phyloP scores from a whole-genome alignment of 2,797 vertebrate genomes.

The Pseudochirops corinnae region DNA sequence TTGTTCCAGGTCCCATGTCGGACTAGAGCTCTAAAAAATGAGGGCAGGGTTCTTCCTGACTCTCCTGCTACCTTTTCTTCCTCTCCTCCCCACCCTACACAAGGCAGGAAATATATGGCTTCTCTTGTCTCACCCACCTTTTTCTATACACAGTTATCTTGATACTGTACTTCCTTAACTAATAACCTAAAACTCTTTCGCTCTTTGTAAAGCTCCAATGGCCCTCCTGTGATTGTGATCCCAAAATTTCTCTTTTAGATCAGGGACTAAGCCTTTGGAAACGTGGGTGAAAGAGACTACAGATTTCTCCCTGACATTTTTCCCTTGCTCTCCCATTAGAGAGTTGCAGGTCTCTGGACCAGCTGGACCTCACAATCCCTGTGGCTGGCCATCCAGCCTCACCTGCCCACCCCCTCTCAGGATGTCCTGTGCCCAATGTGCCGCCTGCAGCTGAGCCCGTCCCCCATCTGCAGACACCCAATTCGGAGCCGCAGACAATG shows the following conservation, averaged over 20 bases:
- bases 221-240: not conserved
- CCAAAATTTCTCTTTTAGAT: not conserved
- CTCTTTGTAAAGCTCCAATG: not conserved
- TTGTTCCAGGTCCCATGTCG: constrained; percentile 66
- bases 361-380: constrained; percentile 93
- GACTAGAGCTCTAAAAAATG: constrained; percentile 51
- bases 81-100: not conserved
- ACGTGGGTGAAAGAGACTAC: not conserved
- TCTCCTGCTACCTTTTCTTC: constrained; percentile 30
- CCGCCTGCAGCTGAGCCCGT: constrained; percentile 95
- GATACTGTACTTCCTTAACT: not conserved
- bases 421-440: constrained; percentile 95
- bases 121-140: not conserved
- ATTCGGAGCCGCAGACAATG: constrained; percentile 94
- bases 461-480: constrained; percentile 93
- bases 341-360: constrained; percentile 91
- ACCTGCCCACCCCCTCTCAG: constrained; percentile 93
- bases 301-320: constrained; percentile 1
- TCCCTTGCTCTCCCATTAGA: constrained; percentile 78
- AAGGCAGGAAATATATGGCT: not conserved
- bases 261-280: not conserved
- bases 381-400: constrained; percentile 90
- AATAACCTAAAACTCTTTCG: not conserved
- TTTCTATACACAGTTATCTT: not conserved
- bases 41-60: constrained; percentile 36